Conservation (phyloP, 2,888 invertebrate genomes). For the Tridacna gigas region DNA sequence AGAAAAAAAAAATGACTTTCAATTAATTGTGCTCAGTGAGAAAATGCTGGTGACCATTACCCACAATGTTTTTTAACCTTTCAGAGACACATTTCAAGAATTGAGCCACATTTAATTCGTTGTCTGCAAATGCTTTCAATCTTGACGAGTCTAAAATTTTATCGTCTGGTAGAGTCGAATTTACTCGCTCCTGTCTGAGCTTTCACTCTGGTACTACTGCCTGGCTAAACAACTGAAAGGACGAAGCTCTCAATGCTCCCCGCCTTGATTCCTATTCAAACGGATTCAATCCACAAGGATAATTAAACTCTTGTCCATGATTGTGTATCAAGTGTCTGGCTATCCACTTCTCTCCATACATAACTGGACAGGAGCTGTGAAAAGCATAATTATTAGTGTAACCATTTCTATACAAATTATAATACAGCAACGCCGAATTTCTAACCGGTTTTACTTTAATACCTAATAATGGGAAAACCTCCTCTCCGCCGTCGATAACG, state of each 20-base stretch:
- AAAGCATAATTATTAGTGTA: neutral
- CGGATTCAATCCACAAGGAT: conserved; percentile 12
- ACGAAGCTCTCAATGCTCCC: too few species aligned
- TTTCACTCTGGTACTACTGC: too few species aligned
- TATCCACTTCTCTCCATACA: conserved; percentile 14
- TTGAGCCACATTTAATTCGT: too few species aligned
- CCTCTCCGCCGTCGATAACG: neutral
- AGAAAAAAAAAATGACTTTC: too few species aligned
- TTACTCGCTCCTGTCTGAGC: too few species aligned
- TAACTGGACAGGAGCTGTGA: conserved; percentile 15
- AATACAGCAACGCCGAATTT: neutral
- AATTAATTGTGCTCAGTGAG: too few species aligned
- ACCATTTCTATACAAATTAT: conserved; percentile 12
- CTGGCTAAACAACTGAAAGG: too few species aligned
- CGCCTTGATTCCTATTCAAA: neutral
- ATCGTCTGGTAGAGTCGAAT: too few species aligned
- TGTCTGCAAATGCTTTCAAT: neutral
- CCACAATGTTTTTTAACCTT: too few species aligned
- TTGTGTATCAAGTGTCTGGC: neutral
- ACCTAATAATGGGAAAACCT: conserved; percentile 3
- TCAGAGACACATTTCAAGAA: too few species aligned
- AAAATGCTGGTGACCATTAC: too few species aligned
- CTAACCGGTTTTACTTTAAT: conserved; percentile 1
- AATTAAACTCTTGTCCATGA: conserved; percentile 24
- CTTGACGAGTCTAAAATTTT: too few species aligned